phyloP scores from a whole-genome alignment of 1,140 invertebrate species.

The Araneus ventricosus region DNA sequence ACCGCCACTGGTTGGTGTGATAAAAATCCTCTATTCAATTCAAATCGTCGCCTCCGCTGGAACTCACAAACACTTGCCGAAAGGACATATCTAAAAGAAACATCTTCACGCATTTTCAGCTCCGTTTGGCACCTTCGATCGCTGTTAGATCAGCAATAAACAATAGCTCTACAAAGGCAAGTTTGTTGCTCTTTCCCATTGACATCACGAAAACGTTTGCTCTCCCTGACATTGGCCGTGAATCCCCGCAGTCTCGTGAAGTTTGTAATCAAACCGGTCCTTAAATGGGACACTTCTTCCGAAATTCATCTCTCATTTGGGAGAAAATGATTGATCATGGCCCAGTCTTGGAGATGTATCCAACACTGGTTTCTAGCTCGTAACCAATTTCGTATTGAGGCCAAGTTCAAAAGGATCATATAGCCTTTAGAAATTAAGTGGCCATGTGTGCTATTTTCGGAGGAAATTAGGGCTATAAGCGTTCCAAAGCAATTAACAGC shows the following conservation, averaged over 20 bases:
- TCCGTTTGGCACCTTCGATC: background rate
- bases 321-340: slow-evolving; percentile 61
- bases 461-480: slow-evolving; percentile 3
- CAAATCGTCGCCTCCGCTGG: too few species aligned
- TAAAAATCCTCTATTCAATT: too few species aligned
- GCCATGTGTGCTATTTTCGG: background rate
- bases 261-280: slow-evolving; percentile 38
- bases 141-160: background rate
- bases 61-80: background rate
- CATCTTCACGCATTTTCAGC: background rate
- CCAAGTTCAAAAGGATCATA: slow-evolving; percentile 55
- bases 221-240: slow-evolving; percentile 41
- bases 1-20: too few species aligned
- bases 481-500: background rate
- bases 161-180: background rate
- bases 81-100: background rate
- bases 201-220: background rate
- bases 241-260: slow-evolving; percentile 36
- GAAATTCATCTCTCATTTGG: slow-evolving; percentile 30
- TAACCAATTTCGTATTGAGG: slow-evolving; percentile 39
- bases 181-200: slow-evolving; percentile 12
- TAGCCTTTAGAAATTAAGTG: background rate
- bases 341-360: background rate
- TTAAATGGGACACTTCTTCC: slow-evolving; percentile 42
- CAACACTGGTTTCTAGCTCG: background rate